A percentile compares a stretch with the other conserved stretches of the same genome.
These are phyloP conservation scores for Oryzias melastigma DNA, from an alignment of 2,113 vertebrate genomes.

Conservation along the genomic window DNA sequence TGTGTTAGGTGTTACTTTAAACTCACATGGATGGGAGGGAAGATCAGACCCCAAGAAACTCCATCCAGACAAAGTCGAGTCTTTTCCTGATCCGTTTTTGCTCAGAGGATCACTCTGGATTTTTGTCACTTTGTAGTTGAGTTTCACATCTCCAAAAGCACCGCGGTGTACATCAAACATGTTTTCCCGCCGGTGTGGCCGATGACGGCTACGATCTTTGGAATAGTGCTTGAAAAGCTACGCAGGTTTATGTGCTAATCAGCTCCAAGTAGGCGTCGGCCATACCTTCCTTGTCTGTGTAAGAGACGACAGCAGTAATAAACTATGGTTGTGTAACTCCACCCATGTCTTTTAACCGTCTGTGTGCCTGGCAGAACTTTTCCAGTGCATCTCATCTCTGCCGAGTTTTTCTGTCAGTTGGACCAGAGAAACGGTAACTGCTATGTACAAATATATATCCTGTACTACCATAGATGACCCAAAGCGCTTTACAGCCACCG, in stretches of 20 bases:
- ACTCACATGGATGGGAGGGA: not conserved
- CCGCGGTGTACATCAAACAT: conserved; percentile 24
- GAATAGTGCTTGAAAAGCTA: conserved; percentile 23
- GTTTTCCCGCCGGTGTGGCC: conserved; percentile 15
- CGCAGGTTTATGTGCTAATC: conserved; percentile 39
- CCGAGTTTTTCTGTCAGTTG: no score
- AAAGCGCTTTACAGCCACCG: no score
- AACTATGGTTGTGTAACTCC: conserved; percentile 72
- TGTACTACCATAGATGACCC: no score
- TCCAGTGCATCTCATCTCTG: no score
- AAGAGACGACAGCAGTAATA: conserved; percentile 72
- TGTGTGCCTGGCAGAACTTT: not conserved
- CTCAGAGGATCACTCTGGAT: conserved; percentile 30
- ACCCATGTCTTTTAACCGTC: conserved; percentile 29
- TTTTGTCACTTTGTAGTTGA: conserved; percentile 8
- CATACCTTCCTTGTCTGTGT: conserved; percentile 64
- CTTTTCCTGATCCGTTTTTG: conserved; percentile 3
- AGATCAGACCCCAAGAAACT: not conserved
- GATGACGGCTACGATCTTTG: conserved; percentile 26
- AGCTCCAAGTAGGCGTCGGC: conserved; percentile 51
- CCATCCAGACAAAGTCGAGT: not conserved
- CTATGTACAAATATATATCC: no score
- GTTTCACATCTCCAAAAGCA: conserved; percentile 4
- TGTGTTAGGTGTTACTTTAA: not conserved
- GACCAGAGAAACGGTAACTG: no score